Base-by-base conservation (phyloP, 2,888 invertebrate genomes). In the Pyralis farinalis region DNA sequence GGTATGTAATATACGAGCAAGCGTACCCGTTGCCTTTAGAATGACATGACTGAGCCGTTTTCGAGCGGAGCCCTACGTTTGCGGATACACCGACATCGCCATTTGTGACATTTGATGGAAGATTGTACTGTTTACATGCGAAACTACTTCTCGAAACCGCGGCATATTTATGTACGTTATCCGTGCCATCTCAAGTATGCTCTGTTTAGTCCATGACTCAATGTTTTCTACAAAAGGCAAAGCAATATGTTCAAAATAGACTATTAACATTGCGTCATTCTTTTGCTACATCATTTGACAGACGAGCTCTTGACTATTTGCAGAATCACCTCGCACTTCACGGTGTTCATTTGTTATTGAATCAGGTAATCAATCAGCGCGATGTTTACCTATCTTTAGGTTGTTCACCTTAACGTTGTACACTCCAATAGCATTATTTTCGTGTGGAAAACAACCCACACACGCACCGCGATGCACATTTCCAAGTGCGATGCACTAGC, bases 401-500 rank as follows among this genome's bases (percentile, higher is more conserved):
- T 79, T 82, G 57, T 80, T 84, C 71, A 86, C 76, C 83, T 70
- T 70, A 48, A 55, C 69, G 63, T 72, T 73, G 81, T 83, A 85
- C 83, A 85, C 71, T 75, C 55, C 53, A 58, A 65, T 53, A 58
- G 70, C 66, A 75, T 74, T 78, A 77, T 73, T 72, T 77, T 73
- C 61, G 75, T 73, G 69, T 76, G 65, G 64, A 58, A 64, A 59
- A 60, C 71, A 63, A 71, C 72, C 72, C 71, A 73, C 82, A 73
- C 78, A 71, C 64, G 72, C 75, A 68, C 63, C 71, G 64, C 61
- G 66, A 71, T 75, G 78, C 80, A 80, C 78, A 81, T 72, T 72
- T 71, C 76, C 75, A 78, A 77, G 81, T 73, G 73, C 77, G 71
- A 76, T 84, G 83, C 83, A 78, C 83, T 82, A 80, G 74, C 65